phyloP scores from a whole-genome alignment of 1,140 invertebrate species.

The Drosophila mayri region DNA sequence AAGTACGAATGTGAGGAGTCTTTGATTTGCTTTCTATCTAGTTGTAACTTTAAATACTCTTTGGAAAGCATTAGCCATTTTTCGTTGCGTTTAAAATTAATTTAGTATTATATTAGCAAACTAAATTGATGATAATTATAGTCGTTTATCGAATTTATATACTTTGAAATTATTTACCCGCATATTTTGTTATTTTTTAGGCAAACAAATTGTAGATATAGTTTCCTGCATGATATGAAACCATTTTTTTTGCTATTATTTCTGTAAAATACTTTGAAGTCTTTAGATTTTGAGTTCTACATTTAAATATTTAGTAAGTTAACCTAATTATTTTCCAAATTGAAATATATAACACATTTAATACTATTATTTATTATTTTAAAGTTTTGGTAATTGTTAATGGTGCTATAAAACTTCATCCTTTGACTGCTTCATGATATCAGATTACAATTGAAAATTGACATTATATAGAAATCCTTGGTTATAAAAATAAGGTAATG shows the following conservation, averaged over 20 bases:
- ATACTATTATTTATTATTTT: neutral
- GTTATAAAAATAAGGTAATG: neutral
- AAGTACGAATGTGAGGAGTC: constrained; percentile 4
- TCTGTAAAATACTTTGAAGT: constrained; percentile 1
- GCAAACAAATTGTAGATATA: neutral
- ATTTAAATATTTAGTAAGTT: neutral
- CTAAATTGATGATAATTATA: neutral
- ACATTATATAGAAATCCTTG: constrained; percentile 1
- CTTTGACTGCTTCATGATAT: neutral
- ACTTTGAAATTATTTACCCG: constrained; percentile 6
- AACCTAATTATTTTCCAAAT: neutral
- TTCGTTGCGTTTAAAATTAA: neutral
- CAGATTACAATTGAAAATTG: neutral
- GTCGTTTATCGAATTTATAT: constrained; percentile 7
- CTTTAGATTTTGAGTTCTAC: neutral
- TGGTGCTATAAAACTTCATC: neutral
- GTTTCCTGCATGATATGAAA: neutral
- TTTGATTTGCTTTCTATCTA: constrained; percentile 18
- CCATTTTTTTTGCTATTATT: neutral
- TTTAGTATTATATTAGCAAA: neutral
- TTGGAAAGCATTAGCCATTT: neutral
- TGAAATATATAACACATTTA: neutral
- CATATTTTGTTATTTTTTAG: constrained; percentile 6
- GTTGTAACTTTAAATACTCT: constrained; percentile 9
- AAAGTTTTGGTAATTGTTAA: neutral